These are phyloP conservation scores for Heteromyza rotundicornis DNA, from an alignment of 2,888 invertebrate genomes.

Conservation along the genomic window DNA sequence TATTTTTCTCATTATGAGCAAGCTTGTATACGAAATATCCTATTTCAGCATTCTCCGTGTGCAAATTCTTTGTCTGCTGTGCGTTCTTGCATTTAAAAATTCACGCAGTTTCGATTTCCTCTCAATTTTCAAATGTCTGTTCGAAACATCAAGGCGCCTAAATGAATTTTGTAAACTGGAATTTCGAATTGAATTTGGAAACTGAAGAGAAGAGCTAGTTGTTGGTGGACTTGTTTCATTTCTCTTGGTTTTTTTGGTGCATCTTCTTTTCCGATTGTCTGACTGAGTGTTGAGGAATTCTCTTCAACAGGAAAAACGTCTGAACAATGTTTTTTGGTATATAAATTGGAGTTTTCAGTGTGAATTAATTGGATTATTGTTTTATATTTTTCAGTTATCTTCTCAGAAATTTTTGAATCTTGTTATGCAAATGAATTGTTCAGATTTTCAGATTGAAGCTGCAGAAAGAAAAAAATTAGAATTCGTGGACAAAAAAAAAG, in stretches of 20 bases:
- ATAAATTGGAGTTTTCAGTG: too few species aligned
- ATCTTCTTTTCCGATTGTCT: background rate
- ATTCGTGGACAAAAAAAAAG: background rate
- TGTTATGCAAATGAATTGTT: background rate
- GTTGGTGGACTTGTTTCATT: constrained; percentile 27
- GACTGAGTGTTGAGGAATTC: too few species aligned
- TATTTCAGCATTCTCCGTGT: too few species aligned
- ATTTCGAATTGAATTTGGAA: background rate
- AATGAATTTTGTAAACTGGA: background rate
- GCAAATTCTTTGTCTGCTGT: too few species aligned
- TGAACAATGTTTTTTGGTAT: background rate
- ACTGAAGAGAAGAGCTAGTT: too few species aligned
- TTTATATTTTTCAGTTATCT: background rate
- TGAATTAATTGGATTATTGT: background rate
- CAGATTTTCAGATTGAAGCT: constrained; percentile 1
- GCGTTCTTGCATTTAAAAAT: too few species aligned
- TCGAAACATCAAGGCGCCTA: background rate
- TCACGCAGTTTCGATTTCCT: background rate
- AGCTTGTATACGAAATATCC: too few species aligned
- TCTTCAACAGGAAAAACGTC: too few species aligned
- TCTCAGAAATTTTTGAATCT: background rate
- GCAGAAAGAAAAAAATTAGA: background rate
- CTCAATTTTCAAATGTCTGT: background rate
- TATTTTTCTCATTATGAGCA: too few species aligned
- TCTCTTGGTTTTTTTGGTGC: constrained; percentile 15